Conservation (phyloP, 2,113 vertebrate species). For the Nothobranchius kuhntae region DNA sequence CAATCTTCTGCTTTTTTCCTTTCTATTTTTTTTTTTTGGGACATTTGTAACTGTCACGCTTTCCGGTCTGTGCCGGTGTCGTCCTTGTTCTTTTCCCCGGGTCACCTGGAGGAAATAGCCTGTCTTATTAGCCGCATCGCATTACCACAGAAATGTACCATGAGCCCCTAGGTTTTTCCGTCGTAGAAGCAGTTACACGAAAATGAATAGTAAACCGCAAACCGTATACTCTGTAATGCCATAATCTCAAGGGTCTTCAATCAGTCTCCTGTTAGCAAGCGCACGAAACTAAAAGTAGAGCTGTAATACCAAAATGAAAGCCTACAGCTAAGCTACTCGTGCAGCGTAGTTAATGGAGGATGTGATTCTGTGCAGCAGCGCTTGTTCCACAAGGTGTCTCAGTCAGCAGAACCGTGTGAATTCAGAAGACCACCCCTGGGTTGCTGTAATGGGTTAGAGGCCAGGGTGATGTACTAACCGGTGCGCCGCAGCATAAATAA, state of each 20-base stretch:
- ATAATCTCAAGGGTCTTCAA: conserved; percentile 62
- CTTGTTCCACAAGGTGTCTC: conserved; percentile 75
- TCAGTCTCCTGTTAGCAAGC: conserved; percentile 59
- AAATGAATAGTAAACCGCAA: conserved; percentile 58
- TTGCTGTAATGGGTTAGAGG: conserved; percentile 55
- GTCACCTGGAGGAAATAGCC: conserved; percentile 56
- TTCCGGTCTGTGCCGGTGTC: conserved; percentile 31
- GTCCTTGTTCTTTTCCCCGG: conserved; percentile 46
- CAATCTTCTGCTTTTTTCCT: conserved; percentile 18
- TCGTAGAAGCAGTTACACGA: conserved; percentile 45
- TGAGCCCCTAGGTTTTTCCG: conserved; percentile 47
- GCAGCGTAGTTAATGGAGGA: conserved; percentile 62
- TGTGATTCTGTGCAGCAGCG: conserved; percentile 60
- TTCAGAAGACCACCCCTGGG: conserved; percentile 66
- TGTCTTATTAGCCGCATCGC: conserved; percentile 61
- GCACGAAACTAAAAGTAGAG: conserved; percentile 51
- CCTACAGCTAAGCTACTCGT: conserved; percentile 56
- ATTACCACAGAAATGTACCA: conserved; percentile 56
- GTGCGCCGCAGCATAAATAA: conserved; percentile 71
- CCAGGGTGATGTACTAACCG: conserved; percentile 68
- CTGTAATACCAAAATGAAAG: conserved; percentile 61
- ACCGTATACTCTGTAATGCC: conserved; percentile 46
- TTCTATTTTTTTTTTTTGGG: neutral
- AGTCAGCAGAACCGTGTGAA: conserved; percentile 62
- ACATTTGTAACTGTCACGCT: conserved; percentile 57